Conservation (phyloP, 2,888 invertebrate genomes). For the Deladenus siricidicola region DNA sequence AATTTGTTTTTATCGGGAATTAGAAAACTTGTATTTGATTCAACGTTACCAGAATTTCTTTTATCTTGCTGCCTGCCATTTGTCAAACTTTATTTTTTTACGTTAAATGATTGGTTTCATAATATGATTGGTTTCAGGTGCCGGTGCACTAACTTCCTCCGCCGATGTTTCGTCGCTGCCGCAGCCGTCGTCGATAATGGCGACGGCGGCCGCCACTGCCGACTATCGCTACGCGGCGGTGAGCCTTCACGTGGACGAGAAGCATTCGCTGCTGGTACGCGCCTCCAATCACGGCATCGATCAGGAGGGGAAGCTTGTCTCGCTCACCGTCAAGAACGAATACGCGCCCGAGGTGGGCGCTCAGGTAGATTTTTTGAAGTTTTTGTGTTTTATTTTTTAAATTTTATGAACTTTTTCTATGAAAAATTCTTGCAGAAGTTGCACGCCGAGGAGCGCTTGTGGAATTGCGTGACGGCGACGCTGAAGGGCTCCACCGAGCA, state of each 20-base stretch:
- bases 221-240: slow-evolving; percentile 12
- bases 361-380: slow-evolving; percentile 14
- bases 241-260: slow-evolving; percentile 1
- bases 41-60: too few relatives aligned
- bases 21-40: too few relatives aligned
- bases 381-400: neutral
- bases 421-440: slow-evolving; percentile 8
- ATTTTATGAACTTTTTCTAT: neutral
- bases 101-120: too few relatives aligned
- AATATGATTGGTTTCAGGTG: too few relatives aligned
- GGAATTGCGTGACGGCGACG: slow-evolving; percentile 12
- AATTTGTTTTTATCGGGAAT: neutral
- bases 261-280: slow-evolving; percentile 18
- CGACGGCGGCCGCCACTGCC: neutral
- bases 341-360: slow-evolving; percentile 29
- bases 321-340: slow-evolving; percentile 17
- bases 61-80: too few relatives aligned
- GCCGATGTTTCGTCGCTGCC: too few relatives aligned
- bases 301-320: neutral
- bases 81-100: too few relatives aligned
- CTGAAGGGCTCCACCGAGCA: slow-evolving; percentile 5
- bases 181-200: neutral
- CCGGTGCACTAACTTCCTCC: too few relatives aligned
- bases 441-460: slow-evolving; percentile 12
- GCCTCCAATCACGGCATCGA: slow-evolving; percentile 25